Percentiles rank a stretch among this genome's conserved stretches.
phyloP scores from a whole-genome alignment of 2,113 vertebrate species.

The Coregonus clupeaformis region DNA sequence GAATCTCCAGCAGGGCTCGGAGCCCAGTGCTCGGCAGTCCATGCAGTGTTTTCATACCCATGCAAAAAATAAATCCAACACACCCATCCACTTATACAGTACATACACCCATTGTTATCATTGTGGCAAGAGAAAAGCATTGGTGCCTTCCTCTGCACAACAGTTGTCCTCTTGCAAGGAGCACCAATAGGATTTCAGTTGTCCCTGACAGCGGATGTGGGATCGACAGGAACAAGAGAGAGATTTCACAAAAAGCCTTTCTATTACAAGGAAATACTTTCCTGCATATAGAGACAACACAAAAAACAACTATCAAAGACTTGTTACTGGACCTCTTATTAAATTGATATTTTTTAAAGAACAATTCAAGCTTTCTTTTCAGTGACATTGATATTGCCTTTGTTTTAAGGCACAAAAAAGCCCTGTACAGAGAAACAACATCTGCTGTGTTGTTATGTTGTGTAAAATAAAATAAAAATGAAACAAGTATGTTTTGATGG shows the following conservation, averaged over 20 bases:
- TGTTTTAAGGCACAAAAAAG: constrained; percentile 77
- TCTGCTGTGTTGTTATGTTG: constrained; percentile 85
- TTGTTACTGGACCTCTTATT: constrained; percentile 77
- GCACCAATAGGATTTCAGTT: constrained; percentile 44
- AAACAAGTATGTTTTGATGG: constrained; percentile 60
- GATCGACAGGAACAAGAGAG: constrained; percentile 42
- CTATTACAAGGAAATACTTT: constrained; percentile 76
- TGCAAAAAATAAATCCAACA: constrained; percentile 16
- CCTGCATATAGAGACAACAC: constrained; percentile 62
- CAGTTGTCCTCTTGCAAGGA: constrained; percentile 68
- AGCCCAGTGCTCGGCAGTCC: constrained; percentile 30
- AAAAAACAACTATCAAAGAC: constrained; percentile 42
- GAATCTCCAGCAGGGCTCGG: constrained; percentile 31
- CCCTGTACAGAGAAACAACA: constrained; percentile 87
- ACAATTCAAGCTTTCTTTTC: constrained; percentile 78
- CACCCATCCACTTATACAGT: constrained; percentile 10
- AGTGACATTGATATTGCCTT: constrained; percentile 79
- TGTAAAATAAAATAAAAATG: constrained; percentile 86
- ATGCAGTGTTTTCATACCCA: constrained; percentile 15
- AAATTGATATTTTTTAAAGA: constrained; percentile 86
- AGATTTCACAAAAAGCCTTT: constrained; percentile 83
- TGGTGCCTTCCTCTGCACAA: constrained; percentile 83
- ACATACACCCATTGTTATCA: constrained; percentile 27
- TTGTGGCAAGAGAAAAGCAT: constrained; percentile 73
- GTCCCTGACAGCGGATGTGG: constrained; percentile 29